Conservation (phyloP, 2,888 invertebrate species). For the Mactromeris polynyma region DNA sequence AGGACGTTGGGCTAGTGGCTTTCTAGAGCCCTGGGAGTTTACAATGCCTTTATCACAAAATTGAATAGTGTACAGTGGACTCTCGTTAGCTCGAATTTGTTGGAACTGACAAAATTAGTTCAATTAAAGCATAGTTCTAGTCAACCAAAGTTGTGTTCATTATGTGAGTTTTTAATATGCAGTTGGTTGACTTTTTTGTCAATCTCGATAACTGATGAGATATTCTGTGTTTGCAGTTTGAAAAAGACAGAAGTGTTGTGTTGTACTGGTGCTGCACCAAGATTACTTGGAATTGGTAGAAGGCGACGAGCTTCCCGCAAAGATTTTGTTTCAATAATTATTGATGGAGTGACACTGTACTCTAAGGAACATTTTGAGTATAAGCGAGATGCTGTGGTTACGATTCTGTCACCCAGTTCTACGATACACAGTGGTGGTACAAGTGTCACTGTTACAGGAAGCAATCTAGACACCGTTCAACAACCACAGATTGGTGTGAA, state of each 20-base stretch:
- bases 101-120: no score
- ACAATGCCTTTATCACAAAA: no score
- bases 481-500: slow-evolving; percentile 76
- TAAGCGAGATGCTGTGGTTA: slow-evolving; percentile 79
- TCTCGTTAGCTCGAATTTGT: no score
- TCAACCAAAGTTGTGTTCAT: no score
- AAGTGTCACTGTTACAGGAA: slow-evolving; percentile 82
- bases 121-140: no score
- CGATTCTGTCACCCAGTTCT: slow-evolving; percentile 67
- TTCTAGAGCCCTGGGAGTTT: no score
- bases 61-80: no score
- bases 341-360: slow-evolving; percentile 66
- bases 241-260: slow-evolving; percentile 64
- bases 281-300: slow-evolving; percentile 32
- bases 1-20: no score
- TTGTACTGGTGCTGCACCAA: slow-evolving; percentile 47
- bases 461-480: slow-evolving; percentile 83
- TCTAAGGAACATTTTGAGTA: slow-evolving; percentile 69
- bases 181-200: no score
- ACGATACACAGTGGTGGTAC: slow-evolving; percentile 83
- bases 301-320: slow-evolving; percentile 34
- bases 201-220: no score
- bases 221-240: slow-evolving; percentile 47
- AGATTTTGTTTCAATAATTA: slow-evolving; percentile 54
- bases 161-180: no score